Evolutionary conservation across 1,140 invertebrate species (phyloP).

Genomic region (Drosophila leontia): DNA sequence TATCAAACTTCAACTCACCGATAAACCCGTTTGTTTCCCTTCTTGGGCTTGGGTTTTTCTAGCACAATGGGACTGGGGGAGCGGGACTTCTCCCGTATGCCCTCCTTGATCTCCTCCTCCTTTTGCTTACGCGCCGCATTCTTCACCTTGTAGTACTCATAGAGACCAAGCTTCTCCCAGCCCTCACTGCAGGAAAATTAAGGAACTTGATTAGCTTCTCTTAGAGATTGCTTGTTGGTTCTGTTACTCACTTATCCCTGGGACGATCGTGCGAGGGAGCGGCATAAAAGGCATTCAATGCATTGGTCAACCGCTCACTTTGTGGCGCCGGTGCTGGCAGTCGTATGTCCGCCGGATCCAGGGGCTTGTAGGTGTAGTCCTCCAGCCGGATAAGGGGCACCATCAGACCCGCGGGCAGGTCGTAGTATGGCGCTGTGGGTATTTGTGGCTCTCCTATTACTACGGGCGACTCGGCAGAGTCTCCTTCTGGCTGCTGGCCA

Average conservation of each 20-base stretch:
- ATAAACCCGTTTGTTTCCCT: slow-evolving; percentile 77
- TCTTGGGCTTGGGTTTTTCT: slow-evolving; percentile 88
- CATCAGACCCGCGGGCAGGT: slow-evolving; percentile 97
- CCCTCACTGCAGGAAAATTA: slow-evolving; percentile 91
- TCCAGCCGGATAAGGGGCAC: slow-evolving; percentile 95
- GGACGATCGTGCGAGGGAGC: slow-evolving; percentile 96
- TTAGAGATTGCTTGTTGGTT: rapidly evolving
- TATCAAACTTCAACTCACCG: slow-evolving; percentile 39
- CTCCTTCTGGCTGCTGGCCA: slow-evolving; percentile 24
- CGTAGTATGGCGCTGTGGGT: slow-evolving; percentile 97
- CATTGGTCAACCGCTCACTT: slow-evolving; percentile 94
- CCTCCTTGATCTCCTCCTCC: slow-evolving; percentile 92
- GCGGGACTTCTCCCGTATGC: slow-evolving; percentile 89
- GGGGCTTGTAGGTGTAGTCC: slow-evolving; percentile 94
- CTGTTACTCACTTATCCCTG: slow-evolving; percentile 91
- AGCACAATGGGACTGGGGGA: slow-evolving; percentile 92
- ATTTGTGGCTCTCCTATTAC: slow-evolving; percentile 90
- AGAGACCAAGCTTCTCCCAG: slow-evolving; percentile 98
- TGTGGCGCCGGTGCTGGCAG: slow-evolving; percentile 97
- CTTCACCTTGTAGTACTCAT: slow-evolving; percentile 99
- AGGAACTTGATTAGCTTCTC: slow-evolving; percentile 12
- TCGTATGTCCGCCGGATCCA: slow-evolving; percentile 95
- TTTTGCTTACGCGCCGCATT: slow-evolving; percentile 95
- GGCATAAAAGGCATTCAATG: slow-evolving; percentile 98
- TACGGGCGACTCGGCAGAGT: slow-evolving; percentile 10